A percentile compares a stretch with the other conserved stretches of the same genome.
Conservation (phyloP, 1,140 invertebrate genomes). For the Triops cancriformis region DNA sequence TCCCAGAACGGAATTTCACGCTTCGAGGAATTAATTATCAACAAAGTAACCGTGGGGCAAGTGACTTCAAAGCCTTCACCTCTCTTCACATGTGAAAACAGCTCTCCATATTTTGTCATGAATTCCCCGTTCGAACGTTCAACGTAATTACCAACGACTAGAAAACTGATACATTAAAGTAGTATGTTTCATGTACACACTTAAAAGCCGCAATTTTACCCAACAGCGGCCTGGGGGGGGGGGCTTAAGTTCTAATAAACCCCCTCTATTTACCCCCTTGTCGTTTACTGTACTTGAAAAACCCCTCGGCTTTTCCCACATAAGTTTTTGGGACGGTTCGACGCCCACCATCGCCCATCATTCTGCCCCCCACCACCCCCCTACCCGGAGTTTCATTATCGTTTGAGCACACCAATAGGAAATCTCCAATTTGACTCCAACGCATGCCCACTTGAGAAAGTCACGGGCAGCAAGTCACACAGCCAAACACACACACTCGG, state of each 20-base stretch:
- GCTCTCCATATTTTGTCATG: neutral
- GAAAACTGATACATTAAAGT: neutral
- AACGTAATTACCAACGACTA: too few relatives aligned
- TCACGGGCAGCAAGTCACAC: conserved; percentile 3
- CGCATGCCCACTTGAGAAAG: conserved; percentile 12
- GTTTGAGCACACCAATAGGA: neutral
- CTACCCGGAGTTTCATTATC: neutral
- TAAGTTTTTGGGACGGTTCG: conserved; percentile 1
- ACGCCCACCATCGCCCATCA: neutral
- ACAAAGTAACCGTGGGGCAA: neutral
- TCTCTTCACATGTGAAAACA: neutral
- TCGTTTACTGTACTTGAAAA: neutral
- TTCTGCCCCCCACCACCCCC: neutral
- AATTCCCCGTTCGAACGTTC: neutral
- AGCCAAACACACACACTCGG: neutral
- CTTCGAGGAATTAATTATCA: neutral
- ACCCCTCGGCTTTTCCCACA: neutral
- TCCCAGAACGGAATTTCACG: conserved; percentile 1
- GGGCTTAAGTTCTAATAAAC: conserved; percentile 3
- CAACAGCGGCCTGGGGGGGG: neutral
- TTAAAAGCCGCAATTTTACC: conserved; percentile 1
- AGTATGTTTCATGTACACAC: neutral
- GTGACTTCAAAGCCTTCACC: neutral
- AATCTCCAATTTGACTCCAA: conserved; percentile 4
- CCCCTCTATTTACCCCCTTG: conserved; percentile 3